phyloP scores from a whole-genome alignment of 1,140 invertebrate species.

The Hycleus phaleratus region DNA sequence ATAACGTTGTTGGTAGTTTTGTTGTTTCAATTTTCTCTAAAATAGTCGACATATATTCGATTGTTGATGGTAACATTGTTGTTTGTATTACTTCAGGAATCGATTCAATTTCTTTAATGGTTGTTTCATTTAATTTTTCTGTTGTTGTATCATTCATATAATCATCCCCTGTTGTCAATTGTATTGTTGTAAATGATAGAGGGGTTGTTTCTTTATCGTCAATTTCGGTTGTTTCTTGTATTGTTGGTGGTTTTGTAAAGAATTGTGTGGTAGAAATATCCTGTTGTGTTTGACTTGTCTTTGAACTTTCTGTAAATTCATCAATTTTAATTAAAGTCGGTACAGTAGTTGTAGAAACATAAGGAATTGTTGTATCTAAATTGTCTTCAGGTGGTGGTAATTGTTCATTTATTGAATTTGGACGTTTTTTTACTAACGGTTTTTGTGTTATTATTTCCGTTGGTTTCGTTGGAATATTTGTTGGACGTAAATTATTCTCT shows the following conservation, averaged over 20 bases:
- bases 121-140: not conserved
- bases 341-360: slow-evolving; percentile 21
- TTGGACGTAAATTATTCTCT: not conserved
- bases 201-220: no score
- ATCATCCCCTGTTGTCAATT: not conserved
- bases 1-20: slow-evolving; percentile 1
- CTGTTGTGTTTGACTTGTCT: not conserved
- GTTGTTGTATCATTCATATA: not conserved
- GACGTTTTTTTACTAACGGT: slow-evolving; percentile 19
- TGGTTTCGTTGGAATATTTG: slow-evolving; percentile 1
- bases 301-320: slow-evolving; percentile 1
- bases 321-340: not conserved
- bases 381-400: slow-evolving; percentile 29
- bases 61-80: not conserved
- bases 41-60: not conserved
- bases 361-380: slow-evolving; percentile 26
- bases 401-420: slow-evolving; percentile 35
- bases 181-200: not conserved
- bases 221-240: not conserved
- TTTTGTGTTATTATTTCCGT: slow-evolving; percentile 7
- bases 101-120: not conserved
- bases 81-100: not conserved
- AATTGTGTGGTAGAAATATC: not conserved
- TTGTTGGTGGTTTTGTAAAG: slow-evolving; percentile 4
- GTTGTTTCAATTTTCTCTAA: not conserved